Base-by-base conservation (phyloP, 2,888 invertebrate genomes). In the Eurytoma adleriae region DNA sequence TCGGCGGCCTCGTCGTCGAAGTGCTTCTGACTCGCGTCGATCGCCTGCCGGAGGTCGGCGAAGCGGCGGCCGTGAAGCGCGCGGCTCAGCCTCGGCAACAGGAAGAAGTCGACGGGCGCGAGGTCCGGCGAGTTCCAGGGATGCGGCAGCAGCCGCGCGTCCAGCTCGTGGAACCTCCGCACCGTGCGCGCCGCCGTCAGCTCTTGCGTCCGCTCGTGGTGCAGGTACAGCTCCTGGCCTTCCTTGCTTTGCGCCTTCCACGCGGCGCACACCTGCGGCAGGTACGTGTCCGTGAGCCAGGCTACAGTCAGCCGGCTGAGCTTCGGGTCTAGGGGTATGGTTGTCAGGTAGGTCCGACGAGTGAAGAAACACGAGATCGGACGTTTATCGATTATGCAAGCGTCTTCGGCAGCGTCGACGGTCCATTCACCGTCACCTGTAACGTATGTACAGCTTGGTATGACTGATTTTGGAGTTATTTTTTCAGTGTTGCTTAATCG, bases 81-180 rank as follows among this genome's bases (percentile, higher is more conserved):
- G 3, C 18, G 13, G 10, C 57, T 30, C 20, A 48, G 40, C 13
- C 18, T 48, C 13, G 56, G 57, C 16, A 70, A 48, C 10, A 70
- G 57, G 24, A 57, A 70, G 57, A n/a, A 70, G n/a, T 70, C 57
- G 30, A 18, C 18, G 20, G 70, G 70, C 13, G 40, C 40, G 40
- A 70, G 57, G 24, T 70, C 70, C 13, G 70, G 70, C 12, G 70
- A 54, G 57, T 70, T 14, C n/a, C 20, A 20, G 7, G 70, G 70
- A 27, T 70, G 70, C 13, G 70, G 70, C 12, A 70, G 18, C 14
- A 70, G 24, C 0, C 70, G 30, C 27, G 57, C 13, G 0, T 59
- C 57, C 12, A 40, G 18, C 18, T 57, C 48, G 57, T 70, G 57
- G 57, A 70, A 18, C 20, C 5, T 40, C 14, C 18, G 14, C 14